These are phyloP conservation scores for Sylvicola cinctus DNA, from an alignment of 2,888 invertebrate species.

Conservation along the genomic window DNA sequence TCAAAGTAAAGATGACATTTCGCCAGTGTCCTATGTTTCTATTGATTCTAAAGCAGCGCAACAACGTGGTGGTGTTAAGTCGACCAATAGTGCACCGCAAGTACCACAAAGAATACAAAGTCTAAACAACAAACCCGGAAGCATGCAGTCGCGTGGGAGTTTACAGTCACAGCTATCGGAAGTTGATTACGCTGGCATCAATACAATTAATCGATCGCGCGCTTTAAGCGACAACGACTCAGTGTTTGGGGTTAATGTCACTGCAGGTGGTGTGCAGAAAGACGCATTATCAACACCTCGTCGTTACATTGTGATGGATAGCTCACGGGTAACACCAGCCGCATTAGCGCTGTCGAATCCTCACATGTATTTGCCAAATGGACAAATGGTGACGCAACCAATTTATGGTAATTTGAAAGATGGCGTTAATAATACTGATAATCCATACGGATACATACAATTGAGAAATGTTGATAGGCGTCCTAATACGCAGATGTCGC, in stretches of 20 bases:
- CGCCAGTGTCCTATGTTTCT: constrained; percentile 22
- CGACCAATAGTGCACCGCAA: constrained; percentile 14
- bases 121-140: constrained; percentile 9
- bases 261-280: too few species aligned
- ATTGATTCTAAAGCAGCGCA: constrained; percentile 11
- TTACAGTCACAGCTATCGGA: neutral
- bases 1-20: constrained; percentile 13
- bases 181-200: neutral
- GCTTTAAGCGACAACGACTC: constrained; percentile 14
- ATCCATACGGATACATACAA: constrained; percentile 14
- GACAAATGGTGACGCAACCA: constrained; percentile 12
- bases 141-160: neutral
- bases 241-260: constrained; percentile 3
- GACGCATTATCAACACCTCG: constrained; percentile 9
- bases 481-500: neutral
- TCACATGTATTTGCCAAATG: constrained; percentile 7
- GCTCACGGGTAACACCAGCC: constrained; percentile 17
- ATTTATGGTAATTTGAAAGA: neutral
- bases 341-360: constrained; percentile 14
- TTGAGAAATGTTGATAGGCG: constrained; percentile 1
- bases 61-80: neutral
- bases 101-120: constrained; percentile 21
- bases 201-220: constrained; percentile 8
- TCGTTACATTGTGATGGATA: constrained; percentile 18
- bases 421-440: too few species aligned